These are phyloP conservation scores for Lamprologus callipterus DNA, from an alignment of 2,113 vertebrate species.

Conservation along the genomic window DNA sequence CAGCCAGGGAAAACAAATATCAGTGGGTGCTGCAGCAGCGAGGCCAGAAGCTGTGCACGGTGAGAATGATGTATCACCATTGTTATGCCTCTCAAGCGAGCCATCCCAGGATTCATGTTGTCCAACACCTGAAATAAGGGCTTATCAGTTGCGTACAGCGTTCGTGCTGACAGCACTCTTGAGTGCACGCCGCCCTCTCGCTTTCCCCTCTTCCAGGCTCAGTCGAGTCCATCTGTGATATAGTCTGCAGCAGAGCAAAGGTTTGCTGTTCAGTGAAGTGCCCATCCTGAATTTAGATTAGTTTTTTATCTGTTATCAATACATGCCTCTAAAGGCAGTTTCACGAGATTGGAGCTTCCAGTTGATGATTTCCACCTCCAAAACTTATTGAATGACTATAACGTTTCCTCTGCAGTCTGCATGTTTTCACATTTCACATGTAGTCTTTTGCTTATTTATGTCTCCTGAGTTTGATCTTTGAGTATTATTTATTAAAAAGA, in stretches of 20 bases:
- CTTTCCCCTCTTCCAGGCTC: neutral
- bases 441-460: neutral
- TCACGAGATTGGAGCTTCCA: neutral
- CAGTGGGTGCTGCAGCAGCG: constrained; percentile 83
- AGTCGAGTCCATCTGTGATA: neutral
- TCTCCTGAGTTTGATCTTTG: neutral
- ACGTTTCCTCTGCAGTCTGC: neutral
- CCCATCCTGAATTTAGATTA: constrained; percentile 19
- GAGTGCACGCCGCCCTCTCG: neutral
- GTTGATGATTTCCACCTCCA: neutral
- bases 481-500: neutral
- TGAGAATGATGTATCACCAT: constrained; percentile 52
- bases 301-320: constrained; percentile 20
- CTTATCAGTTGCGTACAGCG: constrained; percentile 36
- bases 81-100: constrained; percentile 17
- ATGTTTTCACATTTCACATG: neutral
- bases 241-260: constrained; percentile 2
- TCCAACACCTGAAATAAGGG: constrained; percentile 17
- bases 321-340: neutral
- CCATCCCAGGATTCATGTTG: neutral
- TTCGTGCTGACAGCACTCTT: neutral
- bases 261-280: neutral
- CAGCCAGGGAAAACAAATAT: constrained; percentile 78
- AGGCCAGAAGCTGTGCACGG: constrained; percentile 83
- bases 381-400: neutral